phyloP scores from a whole-genome alignment of 2,888 invertebrate species.

The Orchesella flavescens region DNA sequence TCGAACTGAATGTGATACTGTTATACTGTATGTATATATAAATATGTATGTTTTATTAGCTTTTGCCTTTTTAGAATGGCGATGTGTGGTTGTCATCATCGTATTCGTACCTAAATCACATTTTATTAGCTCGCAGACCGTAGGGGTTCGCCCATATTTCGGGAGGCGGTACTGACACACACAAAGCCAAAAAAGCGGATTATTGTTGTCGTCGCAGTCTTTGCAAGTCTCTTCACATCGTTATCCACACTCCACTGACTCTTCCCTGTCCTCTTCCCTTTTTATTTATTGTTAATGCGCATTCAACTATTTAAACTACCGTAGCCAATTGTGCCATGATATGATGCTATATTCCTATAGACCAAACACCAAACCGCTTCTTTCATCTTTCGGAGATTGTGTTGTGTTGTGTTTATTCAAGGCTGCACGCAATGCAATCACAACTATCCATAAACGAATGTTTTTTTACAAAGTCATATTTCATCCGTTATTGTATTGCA shows the following conservation, averaged over 20 bases:
- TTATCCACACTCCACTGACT: slow-evolving; percentile 66
- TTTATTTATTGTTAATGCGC: slow-evolving; percentile 40
- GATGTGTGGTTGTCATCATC: slow-evolving; percentile 53
- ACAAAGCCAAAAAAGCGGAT: slow-evolving; percentile 43
- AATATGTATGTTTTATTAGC: not conserved
- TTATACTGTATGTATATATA: not conserved
- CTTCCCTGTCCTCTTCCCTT: slow-evolving; percentile 12
- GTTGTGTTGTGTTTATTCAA: no score
- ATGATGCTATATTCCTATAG: no score
- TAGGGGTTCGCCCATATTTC: slow-evolving; percentile 70
- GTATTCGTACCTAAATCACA: slow-evolving; percentile 67
- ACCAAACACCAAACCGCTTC: no score
- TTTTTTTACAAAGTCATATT: no score
- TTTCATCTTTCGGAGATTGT: no score
- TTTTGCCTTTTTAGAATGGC: not conserved
- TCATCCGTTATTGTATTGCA: no score
- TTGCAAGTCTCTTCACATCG: slow-evolving; percentile 55
- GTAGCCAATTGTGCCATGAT: not conserved
- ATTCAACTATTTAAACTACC: slow-evolving; percentile 17
- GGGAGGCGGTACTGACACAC: slow-evolving; percentile 60
- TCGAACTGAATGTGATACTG: no score
- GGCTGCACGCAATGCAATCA: no score
- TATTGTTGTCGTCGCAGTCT: slow-evolving; percentile 58
- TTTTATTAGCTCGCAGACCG: slow-evolving; percentile 70
- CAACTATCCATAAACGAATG: no score